These are phyloP conservation scores for Otocyon megalotis DNA, from an alignment of 2,113 vertebrate genomes.

Conservation along the genomic window DNA sequence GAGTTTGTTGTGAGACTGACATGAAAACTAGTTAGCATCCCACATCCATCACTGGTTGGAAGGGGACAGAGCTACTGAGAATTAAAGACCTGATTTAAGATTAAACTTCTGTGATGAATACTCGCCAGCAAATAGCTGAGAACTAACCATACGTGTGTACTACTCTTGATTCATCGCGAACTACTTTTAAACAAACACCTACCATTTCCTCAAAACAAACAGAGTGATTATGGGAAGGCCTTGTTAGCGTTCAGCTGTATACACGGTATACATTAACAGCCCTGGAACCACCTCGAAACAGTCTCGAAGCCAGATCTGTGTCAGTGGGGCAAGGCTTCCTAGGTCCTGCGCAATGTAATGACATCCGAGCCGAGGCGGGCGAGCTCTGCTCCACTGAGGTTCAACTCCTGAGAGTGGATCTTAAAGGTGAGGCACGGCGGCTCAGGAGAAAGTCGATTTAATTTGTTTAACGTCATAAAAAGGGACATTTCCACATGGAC, in stretches of 20 bases:
- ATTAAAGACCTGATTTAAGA: slow-evolving; percentile 19
- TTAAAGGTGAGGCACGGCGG: slow-evolving; percentile 86
- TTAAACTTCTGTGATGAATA: slow-evolving; percentile 11
- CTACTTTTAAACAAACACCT: slow-evolving; percentile 73
- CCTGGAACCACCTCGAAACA: neutral
- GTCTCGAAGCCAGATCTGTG: neutral
- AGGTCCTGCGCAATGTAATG: neutral
- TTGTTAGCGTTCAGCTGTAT: neutral
- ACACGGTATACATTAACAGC: neutral
- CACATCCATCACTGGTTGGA: neutral
- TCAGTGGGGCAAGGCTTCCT: neutral
- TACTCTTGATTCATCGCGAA: slow-evolving; percentile 55
- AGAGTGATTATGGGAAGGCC: slow-evolving; percentile 58
- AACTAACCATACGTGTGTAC: neutral
- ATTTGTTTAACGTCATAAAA: slow-evolving; percentile 89
- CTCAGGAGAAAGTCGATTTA: slow-evolving; percentile 87
- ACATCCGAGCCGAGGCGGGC: slow-evolving; percentile 60
- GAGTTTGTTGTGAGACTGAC: slow-evolving; percentile 35
- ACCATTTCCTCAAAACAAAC: slow-evolving; percentile 71
- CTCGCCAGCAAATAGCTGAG: slow-evolving; percentile 49
- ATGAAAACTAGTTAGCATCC: neutral
- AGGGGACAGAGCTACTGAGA: neutral
- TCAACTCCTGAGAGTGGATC: slow-evolving; percentile 80
- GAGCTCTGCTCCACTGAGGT: slow-evolving; percentile 57
- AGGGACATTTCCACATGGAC: slow-evolving; percentile 88